Conservation (phyloP, 2,113 vertebrate species). For the Tilapia sparmanii region DNA sequence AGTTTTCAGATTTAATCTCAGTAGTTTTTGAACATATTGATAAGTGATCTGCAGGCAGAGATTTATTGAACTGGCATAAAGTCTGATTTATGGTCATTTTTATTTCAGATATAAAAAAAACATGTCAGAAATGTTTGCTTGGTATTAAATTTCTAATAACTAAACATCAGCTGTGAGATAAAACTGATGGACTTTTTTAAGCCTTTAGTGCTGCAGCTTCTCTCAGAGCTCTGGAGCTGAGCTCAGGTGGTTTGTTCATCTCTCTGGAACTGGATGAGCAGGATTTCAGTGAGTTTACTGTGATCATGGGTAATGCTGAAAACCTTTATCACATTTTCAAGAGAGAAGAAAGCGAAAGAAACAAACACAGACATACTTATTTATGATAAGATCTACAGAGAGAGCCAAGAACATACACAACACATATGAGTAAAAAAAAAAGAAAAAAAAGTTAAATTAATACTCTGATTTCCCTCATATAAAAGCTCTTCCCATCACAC, state of each 20-base stretch:
- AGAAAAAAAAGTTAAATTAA: too few relatives aligned
- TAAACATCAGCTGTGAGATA: neutral
- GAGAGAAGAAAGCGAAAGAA: too few relatives aligned
- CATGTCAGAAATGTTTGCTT: rapidly evolving
- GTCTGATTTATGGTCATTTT: neutral
- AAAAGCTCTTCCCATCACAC: rapidly evolving
- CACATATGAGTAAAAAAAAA: too few relatives aligned
- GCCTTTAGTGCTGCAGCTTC: neutral
- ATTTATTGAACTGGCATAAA: neutral
- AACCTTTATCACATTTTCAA: too few relatives aligned
- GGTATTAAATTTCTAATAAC: neutral
- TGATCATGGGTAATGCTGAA: too few relatives aligned
- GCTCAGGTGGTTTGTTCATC: neutral
- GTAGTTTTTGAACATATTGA: neutral
- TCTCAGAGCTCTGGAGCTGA: neutral
- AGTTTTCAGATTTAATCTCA: neutral
- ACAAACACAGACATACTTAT: rapidly evolving
- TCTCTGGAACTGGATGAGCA: neutral
- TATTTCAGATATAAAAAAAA: rapidly evolving
- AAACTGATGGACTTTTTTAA: neutral
- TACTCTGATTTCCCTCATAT: rapidly evolving
- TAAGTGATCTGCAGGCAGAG: neutral
- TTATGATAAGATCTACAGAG: neutral
- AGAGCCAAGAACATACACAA: neutral
- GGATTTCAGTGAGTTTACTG: too few relatives aligned